Base-by-base conservation (phyloP, 53 echinoderm and acorn worm genomes). In the Pentamera pediparva region DNA sequence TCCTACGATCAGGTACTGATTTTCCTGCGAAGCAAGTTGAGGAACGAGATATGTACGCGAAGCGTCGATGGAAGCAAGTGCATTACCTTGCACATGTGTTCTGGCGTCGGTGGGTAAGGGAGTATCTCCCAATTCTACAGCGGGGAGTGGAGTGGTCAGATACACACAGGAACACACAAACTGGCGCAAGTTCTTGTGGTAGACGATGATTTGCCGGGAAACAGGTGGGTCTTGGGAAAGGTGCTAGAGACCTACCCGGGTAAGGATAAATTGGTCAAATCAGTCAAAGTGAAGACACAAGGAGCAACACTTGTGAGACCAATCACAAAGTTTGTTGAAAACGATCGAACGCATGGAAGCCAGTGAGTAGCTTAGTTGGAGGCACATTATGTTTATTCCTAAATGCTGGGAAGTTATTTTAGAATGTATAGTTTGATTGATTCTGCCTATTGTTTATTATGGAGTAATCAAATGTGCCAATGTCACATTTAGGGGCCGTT, bases 21-120 rank as follows among this genome's bases (percentile, higher is more conserved):
- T 50, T 50, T 50, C 75, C 74, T 24, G 78, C 72, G 5, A 17
- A 56, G 19, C 59, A 76, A 29, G 52, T 35, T 12, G 40, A 49
- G 18, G 39, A 25, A 41, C 45, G 64, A 8, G 83, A 83, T 69
- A 28, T 67, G 41, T 70, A 70, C 39, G 60, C 32, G 6, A 77
- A 69, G n/a, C 55, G 52, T 30, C 76, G 83, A 6, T 77, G 83
- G 83, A 69, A 45, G 51, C 83, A 83, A 22, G 61, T 77, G 48
- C 83, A 83, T 61, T 32, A 67, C 21, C 76, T 82, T 9, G 70
- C 64, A 20, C 70, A 77, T 32, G 31, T 43, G 41, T 83, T 77
- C 25, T 77, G 71, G 77, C 65, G 35, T 45, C 58, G 80, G 35
- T 85, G 85, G 80, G 56, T 75, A 36, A 57, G 56, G 35, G 79